Base-by-base conservation (phyloP, 2,888 invertebrate species). In the Atethmia centrago region DNA sequence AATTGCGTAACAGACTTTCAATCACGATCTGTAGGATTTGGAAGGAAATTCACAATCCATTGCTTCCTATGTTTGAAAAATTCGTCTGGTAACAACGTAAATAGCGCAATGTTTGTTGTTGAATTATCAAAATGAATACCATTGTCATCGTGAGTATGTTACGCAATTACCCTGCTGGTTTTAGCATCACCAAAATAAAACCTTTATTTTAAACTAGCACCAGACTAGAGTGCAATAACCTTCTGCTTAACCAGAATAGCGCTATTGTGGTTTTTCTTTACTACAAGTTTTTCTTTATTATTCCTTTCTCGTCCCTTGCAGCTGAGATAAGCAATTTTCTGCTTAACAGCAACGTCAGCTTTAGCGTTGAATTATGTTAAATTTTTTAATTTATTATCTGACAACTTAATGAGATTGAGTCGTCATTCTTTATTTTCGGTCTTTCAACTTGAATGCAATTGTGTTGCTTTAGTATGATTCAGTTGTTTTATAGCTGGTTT, bases 291-390 rank as follows among this genome's bases (percentile, higher is more conserved):
- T 42, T 31, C 59, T 71, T 74, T 58, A 61, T 64, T 53, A 31
- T 53, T 56, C 16, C 31, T 31, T n/a, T 59, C 63, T 70, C 4
- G 12, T 58, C n/a, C 19, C 56, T 65, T 47, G 4, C 36, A 71
- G 55, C 56, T 70, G 67, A 78, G 65, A 74, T 79, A 80, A 76
- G 74, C 65, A 74, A 74, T 78, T 80, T 77, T 80, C 64, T 67
- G 49, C 58, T 76, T 28, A 70, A 70, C 62, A 28, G 25, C 62
- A 53, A 56, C 14, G 47, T 66, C 74, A 62, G 31, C 25, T 58
- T 59, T 56, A 66, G 9, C 19, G 36, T 40, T 70, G 45, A 74
- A 70, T 71, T 51, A 73, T 51, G 56, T 53, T 71, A n/a, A 55
- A 62, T 70, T 79, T 77, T 67, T 55, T 0, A 49, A 76, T 76